A percentile compares a stretch with the other conserved stretches of the same genome.
phyloP scores from a whole-genome alignment of 2,888 invertebrate species.

The Pandemis heparana region DNA sequence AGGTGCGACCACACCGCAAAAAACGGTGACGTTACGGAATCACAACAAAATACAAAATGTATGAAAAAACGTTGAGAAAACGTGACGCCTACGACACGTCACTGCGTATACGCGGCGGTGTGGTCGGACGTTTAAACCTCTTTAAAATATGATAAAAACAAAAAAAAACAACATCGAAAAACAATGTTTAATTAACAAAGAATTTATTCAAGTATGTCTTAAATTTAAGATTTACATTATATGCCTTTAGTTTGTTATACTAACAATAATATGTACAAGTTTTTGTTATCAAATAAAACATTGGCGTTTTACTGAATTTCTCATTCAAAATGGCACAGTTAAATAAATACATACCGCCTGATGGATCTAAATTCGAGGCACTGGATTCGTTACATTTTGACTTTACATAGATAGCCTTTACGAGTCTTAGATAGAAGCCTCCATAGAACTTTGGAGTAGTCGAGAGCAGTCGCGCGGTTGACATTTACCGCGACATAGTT shows the following conservation, averaged over 20 bases:
- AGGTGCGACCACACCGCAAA: too few relatives aligned
- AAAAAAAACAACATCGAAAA: constrained; percentile 53
- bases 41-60: too few relatives aligned
- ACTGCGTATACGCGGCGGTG: too few relatives aligned
- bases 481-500: too few relatives aligned
- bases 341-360: constrained; percentile 10
- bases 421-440: not conserved
- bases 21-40: too few relatives aligned
- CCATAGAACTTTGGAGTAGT: not conserved
- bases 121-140: too few relatives aligned
- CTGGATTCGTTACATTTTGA: constrained; percentile 21
- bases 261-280: constrained; percentile 60
- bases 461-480: too few relatives aligned
- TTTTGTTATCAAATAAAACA: constrained; percentile 41
- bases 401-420: too few relatives aligned
- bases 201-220: constrained; percentile 81
- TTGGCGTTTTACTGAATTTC: constrained; percentile 26
- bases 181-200: constrained; percentile 72
- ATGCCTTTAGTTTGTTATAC: constrained; percentile 59
- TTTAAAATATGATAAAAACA: too few relatives aligned
- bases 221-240: constrained; percentile 67
- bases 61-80: too few relatives aligned
- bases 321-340: constrained; percentile 35
- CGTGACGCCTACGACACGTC: too few relatives aligned
- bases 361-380: constrained; percentile 24